A percentile compares a stretch with the other conserved stretches of the same genome.
These are phyloP conservation scores for Salvelinus sp. DNA, from an alignment of 2,113 vertebrate genomes.

Conservation along the genomic window DNA sequence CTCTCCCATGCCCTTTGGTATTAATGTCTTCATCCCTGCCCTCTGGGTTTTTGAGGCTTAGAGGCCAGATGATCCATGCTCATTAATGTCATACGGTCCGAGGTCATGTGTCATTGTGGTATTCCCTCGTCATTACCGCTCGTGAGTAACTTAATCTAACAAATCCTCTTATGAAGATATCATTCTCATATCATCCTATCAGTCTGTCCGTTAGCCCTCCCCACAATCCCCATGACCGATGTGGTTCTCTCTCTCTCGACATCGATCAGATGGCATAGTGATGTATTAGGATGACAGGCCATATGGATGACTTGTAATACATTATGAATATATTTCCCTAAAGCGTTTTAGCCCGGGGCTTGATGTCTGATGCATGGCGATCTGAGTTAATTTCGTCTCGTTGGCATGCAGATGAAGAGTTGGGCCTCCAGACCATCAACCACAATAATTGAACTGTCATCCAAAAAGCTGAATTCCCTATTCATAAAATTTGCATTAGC, in stretches of 20 bases:
- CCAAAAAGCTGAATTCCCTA: conserved; percentile 6
- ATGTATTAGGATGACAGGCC: conserved; percentile 25
- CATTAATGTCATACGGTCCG: conserved; percentile 52
- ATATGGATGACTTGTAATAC: conserved; percentile 7
- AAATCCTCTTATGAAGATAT: conserved; percentile 65
- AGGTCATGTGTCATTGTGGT: conserved; percentile 46
- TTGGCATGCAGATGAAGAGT: conserved; percentile 50
- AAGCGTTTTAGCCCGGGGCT: background rate
- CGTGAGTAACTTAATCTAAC: conserved; percentile 52
- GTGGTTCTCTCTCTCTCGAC: background rate
- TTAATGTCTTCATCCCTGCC: conserved; percentile 51
- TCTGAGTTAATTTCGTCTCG: conserved; percentile 32
- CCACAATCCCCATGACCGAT: conserved; percentile 37
- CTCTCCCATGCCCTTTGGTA: conserved; percentile 34
- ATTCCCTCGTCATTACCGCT: conserved; percentile 37
- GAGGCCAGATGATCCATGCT: conserved; percentile 58
- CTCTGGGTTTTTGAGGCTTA: conserved; percentile 23
- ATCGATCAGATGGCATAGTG: conserved; percentile 41
- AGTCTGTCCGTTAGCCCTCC: conserved; percentile 21
- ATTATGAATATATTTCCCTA: conserved; percentile 41
- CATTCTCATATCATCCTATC: conserved; percentile 25
- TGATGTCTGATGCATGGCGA: conserved; percentile 41
- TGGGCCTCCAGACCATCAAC: conserved; percentile 49
- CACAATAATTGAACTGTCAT: conserved; percentile 56
- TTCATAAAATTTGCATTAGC: conserved; percentile 54